phyloP scores from a whole-genome alignment of 1,140 invertebrate species.

The Drosophila saltans region DNA sequence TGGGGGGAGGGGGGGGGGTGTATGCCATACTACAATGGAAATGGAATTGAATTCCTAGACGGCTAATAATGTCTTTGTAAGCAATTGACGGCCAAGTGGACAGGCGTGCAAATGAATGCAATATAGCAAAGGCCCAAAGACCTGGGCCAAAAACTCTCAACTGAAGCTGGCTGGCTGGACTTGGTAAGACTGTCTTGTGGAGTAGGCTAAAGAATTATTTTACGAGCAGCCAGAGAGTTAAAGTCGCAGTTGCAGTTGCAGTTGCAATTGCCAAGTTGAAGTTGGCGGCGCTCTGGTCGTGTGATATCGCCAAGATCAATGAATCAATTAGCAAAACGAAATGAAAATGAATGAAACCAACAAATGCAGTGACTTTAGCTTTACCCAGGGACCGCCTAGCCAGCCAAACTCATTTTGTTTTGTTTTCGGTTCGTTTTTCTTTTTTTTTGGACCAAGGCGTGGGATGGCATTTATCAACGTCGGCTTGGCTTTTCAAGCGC shows the following conservation, averaged over 20 bases:
- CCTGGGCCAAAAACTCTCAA: slow-evolving; percentile 19
- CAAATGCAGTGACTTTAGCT: slow-evolving; percentile 33
- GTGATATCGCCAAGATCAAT: slow-evolving; percentile 77
- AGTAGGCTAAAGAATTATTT: slow-evolving; percentile 64
- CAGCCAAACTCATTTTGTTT: slow-evolving; percentile 14
- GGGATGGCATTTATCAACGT: slow-evolving; percentile 81
- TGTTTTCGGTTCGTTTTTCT: too few relatives aligned
- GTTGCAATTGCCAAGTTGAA: slow-evolving; percentile 7
- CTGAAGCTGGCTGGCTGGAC: not conserved
- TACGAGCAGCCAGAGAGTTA: slow-evolving; percentile 46
- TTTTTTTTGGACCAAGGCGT: slow-evolving; percentile 52
- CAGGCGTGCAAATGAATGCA: slow-evolving; percentile 71
- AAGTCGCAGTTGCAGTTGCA: slow-evolving; percentile 4
- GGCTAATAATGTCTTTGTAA: slow-evolving; percentile 82
- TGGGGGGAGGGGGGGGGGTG: slow-evolving; percentile 26
- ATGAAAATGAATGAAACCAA: slow-evolving; percentile 74
- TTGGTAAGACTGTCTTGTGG: too few relatives aligned
- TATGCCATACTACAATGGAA: slow-evolving; percentile 62
- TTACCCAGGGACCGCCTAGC: not conserved
- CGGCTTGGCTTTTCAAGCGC: slow-evolving; percentile 40
- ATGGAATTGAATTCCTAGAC: slow-evolving; percentile 79
- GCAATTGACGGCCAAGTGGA: slow-evolving; percentile 75
- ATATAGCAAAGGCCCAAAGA: not conserved
- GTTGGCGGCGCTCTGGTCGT: slow-evolving; percentile 33
- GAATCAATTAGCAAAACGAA: slow-evolving; percentile 79